Evolutionary conservation across 2,113 vertebrate species (phyloP).

Genomic region (Erythrocebus patas): DNA sequence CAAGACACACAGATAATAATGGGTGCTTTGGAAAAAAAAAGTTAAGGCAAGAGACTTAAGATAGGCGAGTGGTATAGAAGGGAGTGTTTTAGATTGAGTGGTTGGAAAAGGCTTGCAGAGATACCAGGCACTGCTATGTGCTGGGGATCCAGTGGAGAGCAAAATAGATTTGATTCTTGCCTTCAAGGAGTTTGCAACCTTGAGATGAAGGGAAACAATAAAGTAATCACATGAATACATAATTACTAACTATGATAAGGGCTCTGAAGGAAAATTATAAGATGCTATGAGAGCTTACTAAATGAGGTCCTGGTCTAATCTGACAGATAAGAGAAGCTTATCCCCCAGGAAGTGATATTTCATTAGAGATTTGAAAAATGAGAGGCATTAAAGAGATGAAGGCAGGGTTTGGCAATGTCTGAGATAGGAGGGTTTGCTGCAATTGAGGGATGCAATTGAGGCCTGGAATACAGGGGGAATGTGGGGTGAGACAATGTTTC

Average conservation of each 20-base stretch:
- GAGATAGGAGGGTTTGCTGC: neutral
- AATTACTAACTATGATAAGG: neutral
- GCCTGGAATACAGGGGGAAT: neutral
- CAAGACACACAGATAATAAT: neutral
- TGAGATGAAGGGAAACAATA: neutral
- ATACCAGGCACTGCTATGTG: neutral
- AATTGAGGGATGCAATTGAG: neutral
- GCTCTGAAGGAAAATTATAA: slow-evolving; percentile 1
- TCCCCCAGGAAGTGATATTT: neutral
- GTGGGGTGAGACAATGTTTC: neutral
- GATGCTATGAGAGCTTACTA: neutral
- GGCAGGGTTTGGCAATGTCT: neutral
- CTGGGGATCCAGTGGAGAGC: neutral
- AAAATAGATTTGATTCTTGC: neutral
- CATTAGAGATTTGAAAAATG: neutral
- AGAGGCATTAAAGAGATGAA: neutral
- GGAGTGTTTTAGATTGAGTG: neutral
- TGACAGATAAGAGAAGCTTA: neutral
- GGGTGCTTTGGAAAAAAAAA: neutral
- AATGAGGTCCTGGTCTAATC: neutral
- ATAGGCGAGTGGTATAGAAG: neutral
- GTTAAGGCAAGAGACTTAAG: neutral
- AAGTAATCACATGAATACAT: neutral
- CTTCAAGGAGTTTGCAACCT: neutral
- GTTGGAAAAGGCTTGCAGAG: neutral